Percentiles rank a stretch among this genome's conserved stretches.
These are phyloP conservation scores for Branchellion lobata DNA, from an alignment of 2,888 invertebrate genomes.

Conservation along the genomic window DNA sequence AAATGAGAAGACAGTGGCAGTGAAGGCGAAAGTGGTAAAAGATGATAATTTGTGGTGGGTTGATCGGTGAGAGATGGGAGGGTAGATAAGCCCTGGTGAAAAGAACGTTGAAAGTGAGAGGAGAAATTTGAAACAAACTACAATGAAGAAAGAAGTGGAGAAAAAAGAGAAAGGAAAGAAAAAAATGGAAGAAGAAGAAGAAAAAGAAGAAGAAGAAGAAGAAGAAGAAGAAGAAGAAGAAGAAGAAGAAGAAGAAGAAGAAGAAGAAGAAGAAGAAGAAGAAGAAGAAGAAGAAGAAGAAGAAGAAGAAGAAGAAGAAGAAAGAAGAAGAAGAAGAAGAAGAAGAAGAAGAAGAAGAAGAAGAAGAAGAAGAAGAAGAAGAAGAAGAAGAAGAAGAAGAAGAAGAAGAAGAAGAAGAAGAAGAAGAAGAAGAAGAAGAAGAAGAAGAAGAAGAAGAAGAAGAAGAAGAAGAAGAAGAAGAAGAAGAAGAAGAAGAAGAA, in stretches of 20 bases:
- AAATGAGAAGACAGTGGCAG: too few species aligned
- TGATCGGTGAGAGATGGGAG: too few species aligned
- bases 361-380: constrained; percentile 7
- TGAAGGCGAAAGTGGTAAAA: too few species aligned
- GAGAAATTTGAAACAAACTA: background rate
- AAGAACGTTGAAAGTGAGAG: background rate
- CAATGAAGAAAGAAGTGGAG: background rate
- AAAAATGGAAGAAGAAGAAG: background rate
- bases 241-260: constrained; percentile 7
- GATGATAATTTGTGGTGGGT: too few species aligned
- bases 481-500: background rate
- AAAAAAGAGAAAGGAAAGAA: background rate
- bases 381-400: constrained; percentile 7
- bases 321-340: background rate
- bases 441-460: constrained; percentile 3
- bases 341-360: constrained; percentile 7
- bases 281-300: constrained; percentile 7
- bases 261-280: constrained; percentile 3
- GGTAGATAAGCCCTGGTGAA: too few species aligned
- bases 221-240: constrained; percentile 7
- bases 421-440: constrained; percentile 7
- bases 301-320: constrained; percentile 7
- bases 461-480: background rate
- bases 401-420: constrained; percentile 3
- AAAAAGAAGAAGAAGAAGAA: constrained; percentile 3